Conservation (phyloP, 2,888 invertebrate genomes). For the Cephus pygmeus region DNA sequence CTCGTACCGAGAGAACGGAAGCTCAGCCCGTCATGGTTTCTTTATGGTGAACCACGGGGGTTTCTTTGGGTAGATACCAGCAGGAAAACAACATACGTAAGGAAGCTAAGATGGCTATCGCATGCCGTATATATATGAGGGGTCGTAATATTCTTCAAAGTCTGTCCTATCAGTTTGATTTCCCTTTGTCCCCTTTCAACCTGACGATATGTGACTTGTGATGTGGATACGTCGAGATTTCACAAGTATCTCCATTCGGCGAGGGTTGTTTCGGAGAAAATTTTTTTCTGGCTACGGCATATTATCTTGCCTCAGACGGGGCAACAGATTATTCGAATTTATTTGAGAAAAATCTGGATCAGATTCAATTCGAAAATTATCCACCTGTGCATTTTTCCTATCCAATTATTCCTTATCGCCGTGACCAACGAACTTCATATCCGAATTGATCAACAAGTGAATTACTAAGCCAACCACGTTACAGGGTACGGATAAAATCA, state of each 20-base stretch:
- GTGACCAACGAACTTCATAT: background rate
- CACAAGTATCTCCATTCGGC: background rate
- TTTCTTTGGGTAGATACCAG: slow-evolving; percentile 19
- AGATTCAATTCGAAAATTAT: background rate
- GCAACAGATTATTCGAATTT: too few relatives aligned
- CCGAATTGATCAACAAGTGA: background rate
- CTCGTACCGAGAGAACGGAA: slow-evolving; percentile 36
- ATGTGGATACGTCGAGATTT: background rate
- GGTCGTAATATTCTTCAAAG: slow-evolving; percentile 27
- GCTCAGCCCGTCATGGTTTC: slow-evolving; percentile 43
- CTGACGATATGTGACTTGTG: background rate
- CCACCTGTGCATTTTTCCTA: background rate
- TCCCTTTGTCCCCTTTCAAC: background rate
- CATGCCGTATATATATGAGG: slow-evolving; percentile 24
- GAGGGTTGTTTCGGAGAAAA: background rate
- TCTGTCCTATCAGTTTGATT: slow-evolving; percentile 8
- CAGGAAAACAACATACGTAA: slow-evolving; percentile 22
- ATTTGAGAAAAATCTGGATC: background rate
- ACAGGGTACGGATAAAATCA: background rate
- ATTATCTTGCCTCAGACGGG: background rate
- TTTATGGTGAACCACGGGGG: slow-evolving; percentile 45
- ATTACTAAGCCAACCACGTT: background rate
- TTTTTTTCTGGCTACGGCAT: background rate
- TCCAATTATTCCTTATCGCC: background rate
- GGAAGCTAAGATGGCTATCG: slow-evolving; percentile 35